Base-by-base conservation (phyloP, 2,797 vertebrate species). In the Saxicola maurus region DNA sequence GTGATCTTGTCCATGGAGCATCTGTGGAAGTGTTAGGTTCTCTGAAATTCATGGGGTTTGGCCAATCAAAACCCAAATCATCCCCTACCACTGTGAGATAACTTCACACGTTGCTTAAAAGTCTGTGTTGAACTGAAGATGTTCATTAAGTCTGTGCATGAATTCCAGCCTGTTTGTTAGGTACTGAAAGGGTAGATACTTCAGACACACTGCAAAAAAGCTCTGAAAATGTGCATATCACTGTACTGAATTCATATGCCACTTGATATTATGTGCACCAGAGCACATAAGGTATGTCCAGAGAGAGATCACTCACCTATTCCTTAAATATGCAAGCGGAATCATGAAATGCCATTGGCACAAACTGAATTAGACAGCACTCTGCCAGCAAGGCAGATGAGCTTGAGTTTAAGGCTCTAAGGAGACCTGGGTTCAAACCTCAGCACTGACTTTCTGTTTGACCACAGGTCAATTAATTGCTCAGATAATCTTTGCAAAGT, bases 241-340 rank as follows among this genome's bases (percentile, higher is more conserved):
- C 49, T 88, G 62, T 35, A 62, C 68, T 56, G 61, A 92, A 93
- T 86, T 92, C 91, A 84, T 89, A 89, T 93, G 91, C 80, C 94
- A 94, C 61, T 94, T 93, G 85, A 40, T 86, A 89, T 95, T 94
- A 95, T 62, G 87, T 93, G 89, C 92, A 88, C 74, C 86, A 94
- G 65, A 91, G 92, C 89, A 96, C 93, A 94, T 84, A 69, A 94
- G 94, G 87, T 96, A 94, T 96, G 92, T 96, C 71, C 93, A 88
- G 82, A 84, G 85, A 89, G 65, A 93, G 87, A 93, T 94, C 89
- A 59, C 65, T 91, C 91, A 75, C 91, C 84, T 90, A 56, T 67
- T 87, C 78, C 79, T 95, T 92, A 94, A 94, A 87, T 86, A 94
- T 87, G 87, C 93, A 95, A 79, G 93, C 35, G 1, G 85, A 94